These are phyloP conservation scores for Gymnothorax javanicus DNA, from an alignment of 2,797 vertebrate species.

Conservation along the genomic window DNA sequence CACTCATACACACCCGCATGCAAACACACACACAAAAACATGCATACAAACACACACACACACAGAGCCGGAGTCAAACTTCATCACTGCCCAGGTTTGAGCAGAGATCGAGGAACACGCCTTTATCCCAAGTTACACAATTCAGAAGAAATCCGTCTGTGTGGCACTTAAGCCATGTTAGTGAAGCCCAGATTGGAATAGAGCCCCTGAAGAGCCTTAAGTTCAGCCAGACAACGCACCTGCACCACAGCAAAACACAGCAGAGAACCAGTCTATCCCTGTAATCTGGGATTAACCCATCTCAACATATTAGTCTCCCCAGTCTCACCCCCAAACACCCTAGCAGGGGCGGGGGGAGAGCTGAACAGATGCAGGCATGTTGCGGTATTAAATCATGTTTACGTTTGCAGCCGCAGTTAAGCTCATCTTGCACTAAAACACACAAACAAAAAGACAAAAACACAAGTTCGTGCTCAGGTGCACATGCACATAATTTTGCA, in stretches of 20 bases:
- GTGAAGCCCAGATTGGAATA: background rate
- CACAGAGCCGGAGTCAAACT: background rate
- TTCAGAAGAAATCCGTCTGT: background rate
- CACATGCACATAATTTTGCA: background rate
- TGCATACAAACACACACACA: background rate
- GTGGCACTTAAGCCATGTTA: background rate
- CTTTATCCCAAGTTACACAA: conserved; percentile 3
- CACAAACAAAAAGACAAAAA: background rate
- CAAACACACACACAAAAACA: background rate
- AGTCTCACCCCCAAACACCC: accelerated
- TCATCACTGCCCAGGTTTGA: background rate
- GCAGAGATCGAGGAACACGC: background rate
- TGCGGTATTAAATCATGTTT: background rate
- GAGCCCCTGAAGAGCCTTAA: background rate
- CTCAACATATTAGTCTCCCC: background rate
- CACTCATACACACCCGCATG: background rate
- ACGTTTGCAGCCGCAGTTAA: background rate
- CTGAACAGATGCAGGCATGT: background rate
- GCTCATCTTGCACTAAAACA: background rate
- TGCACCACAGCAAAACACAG: background rate
- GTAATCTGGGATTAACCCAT: conserved; percentile 3
- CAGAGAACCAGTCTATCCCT: background rate
- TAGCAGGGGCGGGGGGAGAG: accelerated
- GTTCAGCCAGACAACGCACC: background rate
- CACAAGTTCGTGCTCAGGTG: background rate